These are phyloP conservation scores for Melanerpes formicivorus DNA, from an alignment of 2,113 vertebrate genomes.

Conservation along the genomic window DNA sequence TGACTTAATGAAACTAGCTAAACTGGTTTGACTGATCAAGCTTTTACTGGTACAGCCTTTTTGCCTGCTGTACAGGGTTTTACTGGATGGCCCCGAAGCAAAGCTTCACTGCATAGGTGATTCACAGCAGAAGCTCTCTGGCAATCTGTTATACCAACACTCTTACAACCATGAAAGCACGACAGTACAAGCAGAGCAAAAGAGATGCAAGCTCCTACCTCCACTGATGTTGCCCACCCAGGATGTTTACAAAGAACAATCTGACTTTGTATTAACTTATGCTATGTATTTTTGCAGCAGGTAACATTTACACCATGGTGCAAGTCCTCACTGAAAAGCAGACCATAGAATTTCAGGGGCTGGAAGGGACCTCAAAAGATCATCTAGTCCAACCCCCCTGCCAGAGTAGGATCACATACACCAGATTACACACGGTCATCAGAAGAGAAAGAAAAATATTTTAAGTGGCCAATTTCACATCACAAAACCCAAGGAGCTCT, in stretches of 20 bases:
- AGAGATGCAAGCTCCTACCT: neutral
- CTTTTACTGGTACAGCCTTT: neutral
- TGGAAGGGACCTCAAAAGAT: no score
- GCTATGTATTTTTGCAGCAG: neutral
- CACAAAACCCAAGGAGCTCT: neutral
- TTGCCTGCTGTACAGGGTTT: neutral
- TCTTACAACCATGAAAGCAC: neutral
- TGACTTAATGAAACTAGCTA: neutral
- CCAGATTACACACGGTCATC: neutral
- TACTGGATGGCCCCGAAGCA: neutral
- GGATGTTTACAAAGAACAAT: neutral
- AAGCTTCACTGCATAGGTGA: accelerated
- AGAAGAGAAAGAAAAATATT: neutral
- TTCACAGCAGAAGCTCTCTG: neutral
- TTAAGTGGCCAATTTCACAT: neutral
- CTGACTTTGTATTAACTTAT: neutral
- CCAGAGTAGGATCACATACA: no score
- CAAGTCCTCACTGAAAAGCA: neutral
- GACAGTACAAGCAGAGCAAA: neutral
- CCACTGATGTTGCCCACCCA: neutral
- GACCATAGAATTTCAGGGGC: no score
- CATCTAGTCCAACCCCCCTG: no score
- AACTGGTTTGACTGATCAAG: neutral
- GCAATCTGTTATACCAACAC: neutral
- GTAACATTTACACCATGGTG: neutral